Evolutionary conservation across 2,888 invertebrate genomes (phyloP).

Genomic region (Tachina lurida): DNA sequence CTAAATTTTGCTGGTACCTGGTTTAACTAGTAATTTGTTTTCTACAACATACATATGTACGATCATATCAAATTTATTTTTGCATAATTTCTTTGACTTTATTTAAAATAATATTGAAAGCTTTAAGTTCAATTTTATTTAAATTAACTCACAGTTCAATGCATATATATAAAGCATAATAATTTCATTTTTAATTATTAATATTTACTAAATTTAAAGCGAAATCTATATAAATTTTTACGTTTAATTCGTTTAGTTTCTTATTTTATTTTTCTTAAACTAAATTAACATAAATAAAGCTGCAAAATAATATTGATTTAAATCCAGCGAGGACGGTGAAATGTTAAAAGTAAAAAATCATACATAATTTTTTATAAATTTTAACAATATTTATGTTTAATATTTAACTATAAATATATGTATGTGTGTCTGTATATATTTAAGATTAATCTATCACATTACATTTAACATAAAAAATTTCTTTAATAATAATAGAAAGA

Average conservation of each 20-base stretch:
- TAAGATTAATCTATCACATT: slow-evolving; percentile 62
- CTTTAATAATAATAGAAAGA: not conserved
- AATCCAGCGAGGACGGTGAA: slow-evolving; percentile 63
- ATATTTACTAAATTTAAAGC: slow-evolving; percentile 13
- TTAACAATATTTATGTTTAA: slow-evolving; percentile 7
- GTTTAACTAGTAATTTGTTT: slow-evolving; percentile 3
- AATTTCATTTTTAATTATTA: not conserved
- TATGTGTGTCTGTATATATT: not conserved
- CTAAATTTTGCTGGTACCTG: slow-evolving; percentile 13
- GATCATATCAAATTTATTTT: not conserved
- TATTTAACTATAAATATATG: slow-evolving; percentile 55
- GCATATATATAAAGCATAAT: slow-evolving; percentile 56
- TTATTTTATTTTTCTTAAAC: not conserved
- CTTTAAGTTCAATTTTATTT: slow-evolving; percentile 9
- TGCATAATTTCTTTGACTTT: not conserved
- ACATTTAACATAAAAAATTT: slow-evolving; percentile 54
- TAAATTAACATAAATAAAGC: slow-evolving; percentile 56
- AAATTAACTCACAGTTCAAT: slow-evolving; percentile 43
- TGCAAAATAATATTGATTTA: slow-evolving; percentile 50
- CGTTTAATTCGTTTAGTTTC: slow-evolving; percentile 3
- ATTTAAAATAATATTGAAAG: not conserved
- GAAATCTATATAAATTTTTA: slow-evolving; percentile 26
- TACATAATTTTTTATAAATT: slow-evolving; percentile 7
- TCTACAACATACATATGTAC: slow-evolving; percentile 19
- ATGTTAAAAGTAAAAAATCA: slow-evolving; percentile 44